phyloP scores from a whole-genome alignment of 92 coral and sea anemone species.

The Epizoanthus scotinus region DNA sequence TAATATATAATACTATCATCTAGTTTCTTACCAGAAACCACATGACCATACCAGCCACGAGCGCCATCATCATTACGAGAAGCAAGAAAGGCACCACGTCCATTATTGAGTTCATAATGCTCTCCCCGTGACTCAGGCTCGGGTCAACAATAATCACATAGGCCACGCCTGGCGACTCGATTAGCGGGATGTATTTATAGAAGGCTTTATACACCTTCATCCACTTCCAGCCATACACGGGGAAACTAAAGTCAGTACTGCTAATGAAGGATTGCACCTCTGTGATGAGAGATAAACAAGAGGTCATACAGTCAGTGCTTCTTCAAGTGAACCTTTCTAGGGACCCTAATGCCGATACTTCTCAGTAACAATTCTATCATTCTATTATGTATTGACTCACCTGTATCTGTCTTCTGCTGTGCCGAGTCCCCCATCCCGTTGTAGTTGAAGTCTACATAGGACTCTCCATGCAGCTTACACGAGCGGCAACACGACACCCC shows the following conservation, averaged over 20 bases:
- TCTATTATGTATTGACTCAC: slow-evolving; percentile 5
- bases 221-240: slow-evolving; percentile 83
- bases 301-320: background rate
- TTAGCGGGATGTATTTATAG: slow-evolving; percentile 66
- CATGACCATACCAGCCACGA: slow-evolving; percentile 65
- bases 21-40: slow-evolving; percentile 74
- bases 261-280: slow-evolving; percentile 13
- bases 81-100: slow-evolving; percentile 59
- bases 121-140: slow-evolving; percentile 40
- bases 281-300: background rate
- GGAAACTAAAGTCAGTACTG: slow-evolving; percentile 64
- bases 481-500: slow-evolving; percentile 64
- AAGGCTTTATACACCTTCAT: slow-evolving; percentile 54
- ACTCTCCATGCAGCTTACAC: slow-evolving; percentile 66
- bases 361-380: no score
- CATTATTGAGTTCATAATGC: slow-evolving; percentile 50
- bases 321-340: background rate
- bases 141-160: slow-evolving; percentile 64
- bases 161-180: slow-evolving; percentile 81
- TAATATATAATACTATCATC: no score
- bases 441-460: slow-evolving; percentile 61
- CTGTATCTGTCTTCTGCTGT: slow-evolving; percentile 47
- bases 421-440: slow-evolving; percentile 63
- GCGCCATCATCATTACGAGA: slow-evolving; percentile 57
- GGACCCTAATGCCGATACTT: no score